Evolutionary conservation across 2,888 invertebrate species (phyloP).

Genomic region (Seira musarum): DNA sequence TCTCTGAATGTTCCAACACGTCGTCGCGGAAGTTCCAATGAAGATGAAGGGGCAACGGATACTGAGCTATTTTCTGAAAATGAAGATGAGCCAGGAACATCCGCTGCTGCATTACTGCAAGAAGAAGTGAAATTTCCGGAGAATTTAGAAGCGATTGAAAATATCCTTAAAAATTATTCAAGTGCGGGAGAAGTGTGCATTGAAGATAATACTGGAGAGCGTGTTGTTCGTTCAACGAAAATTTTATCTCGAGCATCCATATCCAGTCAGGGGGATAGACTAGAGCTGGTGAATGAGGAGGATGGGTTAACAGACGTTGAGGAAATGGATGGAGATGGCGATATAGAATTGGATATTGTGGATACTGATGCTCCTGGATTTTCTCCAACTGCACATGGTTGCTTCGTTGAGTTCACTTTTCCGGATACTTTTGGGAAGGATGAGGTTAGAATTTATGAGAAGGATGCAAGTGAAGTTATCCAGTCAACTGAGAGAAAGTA

Average conservation of each 20-base stretch:
- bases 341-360: slow-evolving; percentile 43
- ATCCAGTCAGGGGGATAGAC: too few species aligned
- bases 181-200: slow-evolving; percentile 61
- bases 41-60: slow-evolving; percentile 62
- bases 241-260: slow-evolving; percentile 6
- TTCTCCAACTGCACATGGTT: slow-evolving; percentile 31
- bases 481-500: slow-evolving; percentile 29
- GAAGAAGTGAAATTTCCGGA: slow-evolving; percentile 31
- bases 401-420: slow-evolving; percentile 19
- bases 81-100: slow-evolving; percentile 43
- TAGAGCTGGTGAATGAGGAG: slow-evolving; percentile 70
- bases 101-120: not conserved
- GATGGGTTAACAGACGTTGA: slow-evolving; percentile 74
- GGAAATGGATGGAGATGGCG: slow-evolving; percentile 73
- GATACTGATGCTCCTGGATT: slow-evolving; percentile 44
- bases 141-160: slow-evolving; percentile 49
- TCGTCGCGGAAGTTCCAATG: not conserved
- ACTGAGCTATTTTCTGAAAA: slow-evolving; percentile 63
- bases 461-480: slow-evolving; percentile 15
- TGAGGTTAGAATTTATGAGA: slow-evolving; percentile 40
- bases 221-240: slow-evolving; percentile 42
- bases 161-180: slow-evolving; percentile 55
- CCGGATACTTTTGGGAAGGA: slow-evolving; percentile 18
- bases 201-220: slow-evolving; percentile 57
- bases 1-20: slow-evolving; percentile 8